These are phyloP conservation scores for Prionailurus viverrinus DNA, from an alignment of 2,113 vertebrate genomes.

Conservation along the genomic window DNA sequence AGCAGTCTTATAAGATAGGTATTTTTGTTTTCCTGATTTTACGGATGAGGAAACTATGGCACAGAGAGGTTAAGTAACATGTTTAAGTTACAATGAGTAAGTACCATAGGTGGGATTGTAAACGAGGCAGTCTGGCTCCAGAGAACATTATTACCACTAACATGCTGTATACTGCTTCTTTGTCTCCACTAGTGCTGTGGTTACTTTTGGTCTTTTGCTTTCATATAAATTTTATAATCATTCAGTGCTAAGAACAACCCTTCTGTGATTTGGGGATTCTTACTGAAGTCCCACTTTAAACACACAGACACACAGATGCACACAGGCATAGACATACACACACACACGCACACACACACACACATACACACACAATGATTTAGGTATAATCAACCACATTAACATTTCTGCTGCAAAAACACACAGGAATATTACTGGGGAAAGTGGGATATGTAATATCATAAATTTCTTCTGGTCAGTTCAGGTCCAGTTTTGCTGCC, in stretches of 20 bases:
- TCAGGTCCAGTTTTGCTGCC: neutral
- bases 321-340: neutral
- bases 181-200: neutral
- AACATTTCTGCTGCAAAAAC: conserved; percentile 3
- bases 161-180: neutral
- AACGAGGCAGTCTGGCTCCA: neutral
- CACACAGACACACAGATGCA: neutral
- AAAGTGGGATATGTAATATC: neutral
- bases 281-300: neutral
- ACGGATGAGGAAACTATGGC: neutral
- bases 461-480: neutral
- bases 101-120: neutral
- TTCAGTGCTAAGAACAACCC: neutral
- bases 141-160: neutral
- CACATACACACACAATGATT: neutral
- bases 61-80: neutral
- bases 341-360: neutral
- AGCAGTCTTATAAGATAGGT: neutral
- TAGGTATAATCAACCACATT: neutral
- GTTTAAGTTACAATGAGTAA: neutral
- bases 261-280: conserved; percentile 16
- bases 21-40: neutral
- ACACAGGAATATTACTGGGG: neutral
- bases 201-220: neutral
- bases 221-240: conserved; percentile 38